Evolutionary conservation across 2,113 vertebrate genomes (phyloP), one percentile per base, ranked within the genome.

Genomic region (Ranitomeya variabilis): DNA sequence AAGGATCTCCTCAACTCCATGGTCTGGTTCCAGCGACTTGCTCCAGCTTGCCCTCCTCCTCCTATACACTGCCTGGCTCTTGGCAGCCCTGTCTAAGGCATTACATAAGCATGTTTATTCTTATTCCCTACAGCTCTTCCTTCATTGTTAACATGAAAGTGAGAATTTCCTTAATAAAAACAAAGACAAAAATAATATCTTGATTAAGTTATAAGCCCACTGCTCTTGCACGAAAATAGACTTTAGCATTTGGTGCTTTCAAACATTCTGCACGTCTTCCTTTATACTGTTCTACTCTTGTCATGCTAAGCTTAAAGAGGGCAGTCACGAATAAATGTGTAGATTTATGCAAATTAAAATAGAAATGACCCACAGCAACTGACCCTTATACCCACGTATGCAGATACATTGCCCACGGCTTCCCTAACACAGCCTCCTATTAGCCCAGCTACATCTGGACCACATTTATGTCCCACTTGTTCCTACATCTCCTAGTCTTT

Each of bases 141-240:
- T 90, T 71, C 76, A 80, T 16, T 89, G 71, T 89, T 85, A 89
- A 89, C 81, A 85, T 85, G 81, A 89, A 89, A 89, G 82, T 66
- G 71, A 89, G 87, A 89, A 78, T 85, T 45, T 90, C 76, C 74
- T 87, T 21, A 73, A 76, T 45, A 12, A 62, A 81, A 81, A 81
- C 80, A 81, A 87, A 78, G 23, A 23, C n/a, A 71, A 64, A 86
- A 86, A 85, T 76, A 76, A 76, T n/a, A 86, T 80, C 80, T 69
- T 15, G 89, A 87, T 59, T 45, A 66, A 87, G 13, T 59, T 18
- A 74, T n/a, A 55, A 77, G 64, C 73, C 16, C 26, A 52, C 19
- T 37, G 23, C 79, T 26, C 4, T 45, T 45, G 80, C 57, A 81
- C 8, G 57, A 64, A 62, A 81, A 62, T 60, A 62, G 80, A 81